A percentile compares a stretch with the other conserved stretches of the same genome.
Conservation (phyloP, 2,797 vertebrate species). For the Gobionotothen gibberifrons region DNA sequence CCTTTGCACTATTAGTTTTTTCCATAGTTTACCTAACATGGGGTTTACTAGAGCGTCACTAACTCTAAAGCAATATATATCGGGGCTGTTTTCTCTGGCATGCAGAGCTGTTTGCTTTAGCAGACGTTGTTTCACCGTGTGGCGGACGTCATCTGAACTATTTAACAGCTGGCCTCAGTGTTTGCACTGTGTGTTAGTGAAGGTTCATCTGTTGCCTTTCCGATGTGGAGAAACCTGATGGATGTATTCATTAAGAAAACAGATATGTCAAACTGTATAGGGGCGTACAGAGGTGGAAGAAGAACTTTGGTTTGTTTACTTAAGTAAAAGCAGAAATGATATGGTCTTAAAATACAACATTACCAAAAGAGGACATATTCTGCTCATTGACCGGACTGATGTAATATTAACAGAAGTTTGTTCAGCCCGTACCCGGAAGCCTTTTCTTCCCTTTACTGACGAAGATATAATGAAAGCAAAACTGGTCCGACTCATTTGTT, state of each 20-base stretch:
- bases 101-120: conserved; percentile 42
- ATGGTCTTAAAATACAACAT: too few relatives aligned
- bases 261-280: not conserved
- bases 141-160: conserved; percentile 18
- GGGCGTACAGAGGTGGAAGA: too few relatives aligned
- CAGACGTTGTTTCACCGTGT: conserved; percentile 7
- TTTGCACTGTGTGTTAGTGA: conserved; percentile 55
- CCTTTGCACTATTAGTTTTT: too few relatives aligned
- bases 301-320: too few relatives aligned
- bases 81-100: not conserved
- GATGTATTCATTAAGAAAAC: conserved; percentile 2
- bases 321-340: too few relatives aligned
- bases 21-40: not conserved
- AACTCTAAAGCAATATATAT: not conserved
- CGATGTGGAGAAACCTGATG: conserved; percentile 18
- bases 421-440: not conserved
- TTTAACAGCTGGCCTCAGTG: conserved; percentile 55
- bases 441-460: not conserved
- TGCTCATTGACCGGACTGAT: conserved; percentile 13
- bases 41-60: not conserved
- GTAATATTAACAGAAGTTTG: not conserved
- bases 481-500: not conserved
- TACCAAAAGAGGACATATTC: too few relatives aligned
- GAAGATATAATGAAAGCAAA: not conserved
- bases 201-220: conserved; percentile 32